A percentile compares a stretch with the other conserved stretches of the same genome.
Evolutionary conservation across 2,888 invertebrate species (phyloP).

Genomic region (Nephrocerus scutellatus): DNA sequence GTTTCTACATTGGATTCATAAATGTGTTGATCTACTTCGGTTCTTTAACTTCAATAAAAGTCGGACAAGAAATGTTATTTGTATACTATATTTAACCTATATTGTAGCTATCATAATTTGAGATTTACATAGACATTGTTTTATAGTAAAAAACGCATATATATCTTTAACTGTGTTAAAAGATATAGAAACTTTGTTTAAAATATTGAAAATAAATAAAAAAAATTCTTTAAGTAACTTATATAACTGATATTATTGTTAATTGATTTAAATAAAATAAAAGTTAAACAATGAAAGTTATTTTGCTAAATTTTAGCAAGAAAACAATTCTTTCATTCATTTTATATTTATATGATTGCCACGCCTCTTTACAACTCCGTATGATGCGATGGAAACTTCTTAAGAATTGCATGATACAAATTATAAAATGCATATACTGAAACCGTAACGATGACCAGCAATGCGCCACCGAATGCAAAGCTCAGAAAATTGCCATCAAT

Average conservation of each 20-base stretch:
- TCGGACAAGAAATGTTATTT: too few relatives aligned
- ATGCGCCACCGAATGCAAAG: conserved; percentile 71
- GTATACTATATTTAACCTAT: too few relatives aligned
- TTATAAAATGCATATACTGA: conserved; percentile 82
- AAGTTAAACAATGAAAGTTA: neutral
- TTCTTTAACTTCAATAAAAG: too few relatives aligned
- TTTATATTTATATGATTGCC: conserved; percentile 2
- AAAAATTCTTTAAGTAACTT: neutral
- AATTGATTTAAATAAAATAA: neutral
- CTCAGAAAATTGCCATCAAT: conserved; percentile 74
- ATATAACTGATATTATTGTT: neutral
- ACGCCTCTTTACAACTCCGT: conserved; percentile 61
- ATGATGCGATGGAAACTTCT: conserved; percentile 74
- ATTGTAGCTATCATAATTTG: too few relatives aligned
- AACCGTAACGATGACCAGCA: conserved; percentile 70
- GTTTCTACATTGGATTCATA: too few relatives aligned
- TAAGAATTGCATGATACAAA: conserved; percentile 69
- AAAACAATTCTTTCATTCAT: conserved; percentile 3
- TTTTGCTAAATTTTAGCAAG: conserved; percentile 18
- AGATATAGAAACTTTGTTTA: too few relatives aligned
- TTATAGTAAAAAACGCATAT: too few relatives aligned
- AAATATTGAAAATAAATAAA: too few relatives aligned
- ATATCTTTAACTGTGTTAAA: too few relatives aligned
- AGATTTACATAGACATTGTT: too few relatives aligned
- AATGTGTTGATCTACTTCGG: too few relatives aligned